Evolutionary conservation across 2,888 invertebrate genomes (phyloP).

Genomic region (Orthosia cruda): DNA sequence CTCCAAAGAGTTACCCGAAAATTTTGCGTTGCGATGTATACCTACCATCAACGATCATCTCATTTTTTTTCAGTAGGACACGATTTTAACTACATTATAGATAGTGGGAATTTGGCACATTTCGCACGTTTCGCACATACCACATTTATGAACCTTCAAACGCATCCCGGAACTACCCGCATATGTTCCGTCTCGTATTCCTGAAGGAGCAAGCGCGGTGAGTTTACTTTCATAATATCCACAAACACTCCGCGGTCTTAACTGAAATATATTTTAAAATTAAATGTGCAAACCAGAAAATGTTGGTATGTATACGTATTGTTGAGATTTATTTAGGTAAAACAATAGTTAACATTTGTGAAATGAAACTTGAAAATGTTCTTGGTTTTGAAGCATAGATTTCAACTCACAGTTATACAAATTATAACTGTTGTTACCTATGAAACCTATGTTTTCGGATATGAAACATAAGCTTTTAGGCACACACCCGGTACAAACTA

Average conservation of each 20-base stretch:
- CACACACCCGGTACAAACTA: not conserved
- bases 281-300: slow-evolving; percentile 22
- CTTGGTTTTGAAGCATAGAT: not conserved
- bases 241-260: slow-evolving; percentile 41
- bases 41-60: too few relatives aligned
- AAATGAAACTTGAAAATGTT: slow-evolving; percentile 19
- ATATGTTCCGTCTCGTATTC: slow-evolving; percentile 33
- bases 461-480: not conserved
- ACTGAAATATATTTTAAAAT: slow-evolving; percentile 23
- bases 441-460: not conserved
- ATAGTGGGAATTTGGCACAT: too few relatives aligned
- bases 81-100: not conserved
- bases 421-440: not conserved
- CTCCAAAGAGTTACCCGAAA: too few relatives aligned
- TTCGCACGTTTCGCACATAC: slow-evolving; percentile 63
- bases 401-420: not conserved
- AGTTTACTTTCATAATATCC: slow-evolving; percentile 41
- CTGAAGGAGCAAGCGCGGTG: slow-evolving; percentile 12
- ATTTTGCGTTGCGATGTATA: too few relatives aligned
- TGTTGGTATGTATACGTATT: not conserved
- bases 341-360: not conserved
- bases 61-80: too few relatives aligned
- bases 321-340: slow-evolving; percentile 1
- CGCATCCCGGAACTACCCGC: slow-evolving; percentile 74
- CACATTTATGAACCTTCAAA: slow-evolving; percentile 79